These are phyloP conservation scores for Pseudoips prasinana DNA, from an alignment of 2,888 invertebrate genomes.

Conservation along the genomic window DNA sequence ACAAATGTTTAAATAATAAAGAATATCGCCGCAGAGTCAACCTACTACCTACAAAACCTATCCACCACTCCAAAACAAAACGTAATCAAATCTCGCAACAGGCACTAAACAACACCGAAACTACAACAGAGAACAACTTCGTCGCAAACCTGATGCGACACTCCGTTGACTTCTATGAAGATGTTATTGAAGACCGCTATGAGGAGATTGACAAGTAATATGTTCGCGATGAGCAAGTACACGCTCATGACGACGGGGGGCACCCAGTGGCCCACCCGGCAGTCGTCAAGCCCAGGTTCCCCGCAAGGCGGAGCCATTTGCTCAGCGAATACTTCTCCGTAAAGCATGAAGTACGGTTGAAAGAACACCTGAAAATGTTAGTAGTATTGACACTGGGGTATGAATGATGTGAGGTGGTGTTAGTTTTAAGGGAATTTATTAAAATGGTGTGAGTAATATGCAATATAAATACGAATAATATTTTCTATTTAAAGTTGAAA, in stretches of 20 bases:
- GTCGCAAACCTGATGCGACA: constrained; percentile 93
- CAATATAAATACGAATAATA: too few relatives aligned
- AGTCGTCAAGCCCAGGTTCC: constrained; percentile 86
- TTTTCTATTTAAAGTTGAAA: too few relatives aligned
- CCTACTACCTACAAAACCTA: too few relatives aligned
- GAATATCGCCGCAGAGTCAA: too few relatives aligned
- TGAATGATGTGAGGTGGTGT: constrained; percentile 5
- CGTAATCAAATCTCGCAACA: constrained; percentile 76
- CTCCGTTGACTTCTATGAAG: constrained; percentile 96
- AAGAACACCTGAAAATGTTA: constrained; percentile 90
- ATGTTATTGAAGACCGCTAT: constrained; percentile 99
- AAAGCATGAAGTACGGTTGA: constrained; percentile 99
- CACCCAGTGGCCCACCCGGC: constrained; percentile 95
- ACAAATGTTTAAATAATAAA: not conserved
- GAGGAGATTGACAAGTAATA: constrained; percentile 97
- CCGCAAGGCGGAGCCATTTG: constrained; percentile 97
- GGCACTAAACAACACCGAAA: constrained; percentile 53
- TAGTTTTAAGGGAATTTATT: too few relatives aligned
- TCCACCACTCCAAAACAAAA: constrained; percentile 1
- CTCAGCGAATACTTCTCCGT: constrained; percentile 99
- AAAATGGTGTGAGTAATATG: too few relatives aligned
- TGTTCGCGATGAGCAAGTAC: constrained; percentile 98
- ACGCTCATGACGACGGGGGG: constrained; percentile 97
- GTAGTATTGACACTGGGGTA: constrained; percentile 32
- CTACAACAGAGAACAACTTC: constrained; percentile 43